Evolutionary conservation across 2,888 invertebrate species (phyloP).

Genomic region (Lepidochitona cinerea): DNA sequence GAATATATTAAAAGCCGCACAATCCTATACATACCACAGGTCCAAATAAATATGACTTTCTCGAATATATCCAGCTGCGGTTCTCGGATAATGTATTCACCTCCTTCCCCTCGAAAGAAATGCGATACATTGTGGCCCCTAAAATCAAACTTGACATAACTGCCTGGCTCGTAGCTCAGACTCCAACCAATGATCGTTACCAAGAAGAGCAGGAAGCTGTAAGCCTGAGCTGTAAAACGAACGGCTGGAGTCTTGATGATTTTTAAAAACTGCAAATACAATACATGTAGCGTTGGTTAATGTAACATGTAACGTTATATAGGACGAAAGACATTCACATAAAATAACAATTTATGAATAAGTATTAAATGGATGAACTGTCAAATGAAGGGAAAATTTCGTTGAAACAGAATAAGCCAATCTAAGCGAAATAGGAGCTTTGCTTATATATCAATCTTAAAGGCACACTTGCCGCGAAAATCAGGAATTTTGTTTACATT

Average conservation of each 20-base stretch:
- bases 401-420: no score
- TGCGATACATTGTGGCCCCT: background rate
- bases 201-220: conserved; percentile 39
- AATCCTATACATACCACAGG: background rate
- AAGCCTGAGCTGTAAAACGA: conserved; percentile 42
- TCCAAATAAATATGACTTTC: background rate
- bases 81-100: background rate
- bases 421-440: no score
- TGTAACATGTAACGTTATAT: no score
- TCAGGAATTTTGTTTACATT: no score
- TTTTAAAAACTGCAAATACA: conserved; percentile 28
- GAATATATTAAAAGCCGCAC: no score
- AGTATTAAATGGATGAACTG: no score
- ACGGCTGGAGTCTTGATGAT: conserved; percentile 40
- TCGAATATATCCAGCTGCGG: background rate
- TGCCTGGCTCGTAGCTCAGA: background rate
- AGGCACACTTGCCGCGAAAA: no score
- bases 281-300: no score
- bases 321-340: no score
- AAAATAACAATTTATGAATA: no score
- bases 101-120: background rate
- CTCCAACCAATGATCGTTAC: conserved; percentile 19
- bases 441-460: no score
- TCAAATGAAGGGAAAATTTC: no score
- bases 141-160: background rate